These are phyloP conservation scores for Phalacrocorax brasilianus DNA, from an alignment of 2,113 vertebrate species.

Conservation along the genomic window DNA sequence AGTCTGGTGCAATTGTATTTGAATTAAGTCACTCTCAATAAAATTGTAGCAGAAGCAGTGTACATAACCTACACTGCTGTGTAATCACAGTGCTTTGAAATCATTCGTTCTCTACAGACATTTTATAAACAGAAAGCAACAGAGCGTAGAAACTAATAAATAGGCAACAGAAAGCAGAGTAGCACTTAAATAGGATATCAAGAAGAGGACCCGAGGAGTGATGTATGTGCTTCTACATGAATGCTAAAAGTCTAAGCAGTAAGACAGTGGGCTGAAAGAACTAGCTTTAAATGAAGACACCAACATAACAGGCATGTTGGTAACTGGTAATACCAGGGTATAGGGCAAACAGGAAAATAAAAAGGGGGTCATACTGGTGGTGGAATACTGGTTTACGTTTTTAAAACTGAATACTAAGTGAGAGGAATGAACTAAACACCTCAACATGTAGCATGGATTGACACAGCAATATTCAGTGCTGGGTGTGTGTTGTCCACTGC, in stretches of 20 bases:
- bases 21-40: neutral
- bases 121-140: neutral
- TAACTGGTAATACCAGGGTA: neutral
- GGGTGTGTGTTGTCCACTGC: neutral
- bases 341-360: neutral
- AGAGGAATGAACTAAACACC: neutral
- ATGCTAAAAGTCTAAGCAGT: neutral
- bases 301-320: neutral
- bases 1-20: neutral
- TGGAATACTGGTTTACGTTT: neutral
- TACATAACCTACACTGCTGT: neutral
- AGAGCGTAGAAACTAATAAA: neutral
- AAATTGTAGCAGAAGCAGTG: neutral
- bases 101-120: neutral
- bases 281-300: neutral
- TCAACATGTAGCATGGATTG: neutral
- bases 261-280: neutral
- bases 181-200: neutral
- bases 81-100: neutral
- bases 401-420: neutral
- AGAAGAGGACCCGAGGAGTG: neutral
- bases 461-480: accelerated
- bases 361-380: neutral
- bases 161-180: neutral
- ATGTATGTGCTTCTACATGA: neutral